Conservation (phyloP, 2,113 vertebrate genomes). For the Martes martes region DNA sequence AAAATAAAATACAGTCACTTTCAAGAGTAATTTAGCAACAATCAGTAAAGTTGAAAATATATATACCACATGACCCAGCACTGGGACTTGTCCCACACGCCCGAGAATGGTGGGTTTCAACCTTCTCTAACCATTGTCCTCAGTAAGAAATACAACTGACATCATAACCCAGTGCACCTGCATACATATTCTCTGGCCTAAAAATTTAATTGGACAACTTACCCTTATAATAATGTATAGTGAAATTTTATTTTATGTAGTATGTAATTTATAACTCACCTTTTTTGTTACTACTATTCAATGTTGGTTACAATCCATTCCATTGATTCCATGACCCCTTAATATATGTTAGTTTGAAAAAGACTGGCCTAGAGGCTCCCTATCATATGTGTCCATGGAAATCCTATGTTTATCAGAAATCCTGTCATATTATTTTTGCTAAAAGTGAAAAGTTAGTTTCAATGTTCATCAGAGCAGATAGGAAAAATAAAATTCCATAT, state of each 20-base stretch:
- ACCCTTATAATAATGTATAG: not conserved
- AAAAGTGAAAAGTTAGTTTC: slow-evolving; percentile 23
- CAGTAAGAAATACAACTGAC: not conserved
- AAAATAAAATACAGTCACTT: not conserved
- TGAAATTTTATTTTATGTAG: not conserved
- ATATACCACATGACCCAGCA: fast-evolving
- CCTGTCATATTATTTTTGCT: not conserved
- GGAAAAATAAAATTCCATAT: not conserved
- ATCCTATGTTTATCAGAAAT: not conserved
- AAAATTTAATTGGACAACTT: not conserved
- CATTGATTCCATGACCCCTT: not conserved
- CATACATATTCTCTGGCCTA: not conserved
- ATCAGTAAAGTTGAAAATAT: not conserved
- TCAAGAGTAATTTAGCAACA: not conserved
- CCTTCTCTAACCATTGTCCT: not conserved
- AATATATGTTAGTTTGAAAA: not conserved
- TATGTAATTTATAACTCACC: not conserved
- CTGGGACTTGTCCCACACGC: not conserved
- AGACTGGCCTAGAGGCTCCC: too few relatives aligned
- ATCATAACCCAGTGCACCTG: not conserved
- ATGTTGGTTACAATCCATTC: not conserved
- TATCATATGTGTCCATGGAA: not conserved
- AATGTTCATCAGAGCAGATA: not conserved
- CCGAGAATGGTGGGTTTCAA: not conserved
- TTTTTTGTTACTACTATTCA: not conserved